Conservation (phyloP, 2,113 vertebrate genomes). For the Podiceps cristatus region DNA sequence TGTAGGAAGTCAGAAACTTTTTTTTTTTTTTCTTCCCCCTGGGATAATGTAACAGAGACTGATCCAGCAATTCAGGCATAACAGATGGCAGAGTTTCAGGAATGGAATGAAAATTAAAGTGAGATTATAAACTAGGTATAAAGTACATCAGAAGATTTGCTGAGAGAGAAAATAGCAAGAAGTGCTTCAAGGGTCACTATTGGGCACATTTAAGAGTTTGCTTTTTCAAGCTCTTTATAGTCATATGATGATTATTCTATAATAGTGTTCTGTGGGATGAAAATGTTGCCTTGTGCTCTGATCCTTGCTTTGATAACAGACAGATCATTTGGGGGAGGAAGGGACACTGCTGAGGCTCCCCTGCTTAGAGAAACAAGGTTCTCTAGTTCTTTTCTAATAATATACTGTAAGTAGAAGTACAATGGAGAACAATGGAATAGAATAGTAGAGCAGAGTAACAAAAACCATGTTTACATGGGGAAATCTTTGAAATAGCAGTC, state of each 20-base stretch:
- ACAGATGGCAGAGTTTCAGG: conserved; percentile 41
- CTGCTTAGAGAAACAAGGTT: not conserved
- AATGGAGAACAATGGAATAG: not conserved
- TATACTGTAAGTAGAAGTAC: not conserved
- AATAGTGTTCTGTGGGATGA: not conserved
- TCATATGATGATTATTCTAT: not conserved
- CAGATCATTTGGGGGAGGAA: not conserved
- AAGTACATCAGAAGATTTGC: not conserved
- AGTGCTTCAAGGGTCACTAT: not conserved
- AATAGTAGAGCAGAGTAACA: not conserved
- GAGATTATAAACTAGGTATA: not conserved
- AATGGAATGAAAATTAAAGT: conserved; percentile 18
- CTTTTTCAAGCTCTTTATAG: not conserved
- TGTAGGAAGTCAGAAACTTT: not conserved
- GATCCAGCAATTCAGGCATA: conserved; percentile 1
- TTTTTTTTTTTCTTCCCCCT: not conserved
- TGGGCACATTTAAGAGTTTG: not conserved
- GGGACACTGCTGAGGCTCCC: not conserved
- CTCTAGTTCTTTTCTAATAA: not conserved
- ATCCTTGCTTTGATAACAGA: not conserved
- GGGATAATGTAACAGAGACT: not conserved
- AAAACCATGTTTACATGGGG: not conserved
- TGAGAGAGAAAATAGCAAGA: not conserved
- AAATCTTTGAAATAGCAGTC: conserved; percentile 23
- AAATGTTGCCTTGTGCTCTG: not conserved